Evolutionary conservation across 2,888 invertebrate genomes (phyloP), one percentile per base, ranked within the genome.

Genomic region (Sympetrum striolatum): DNA sequence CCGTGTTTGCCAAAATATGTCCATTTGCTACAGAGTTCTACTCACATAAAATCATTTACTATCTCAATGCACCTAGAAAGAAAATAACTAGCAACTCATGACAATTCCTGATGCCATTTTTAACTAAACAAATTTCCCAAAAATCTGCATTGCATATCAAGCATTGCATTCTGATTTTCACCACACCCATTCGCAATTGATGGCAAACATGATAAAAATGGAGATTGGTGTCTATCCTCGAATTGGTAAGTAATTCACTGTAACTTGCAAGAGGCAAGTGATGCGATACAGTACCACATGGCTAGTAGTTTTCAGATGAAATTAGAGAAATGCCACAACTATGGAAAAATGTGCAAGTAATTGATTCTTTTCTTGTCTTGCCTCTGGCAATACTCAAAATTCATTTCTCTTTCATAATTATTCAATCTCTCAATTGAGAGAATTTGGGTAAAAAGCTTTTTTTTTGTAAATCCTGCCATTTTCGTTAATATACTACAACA

Each of bases 101-200:
- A 37, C 86, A 86, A 37, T 86, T 35, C 60, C 8, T 86, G 53
- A 86, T 86, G 86, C 60, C 86, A 86, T 86, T 60, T 86, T 86
- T 58, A 82, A 82, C 82, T 82, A 86, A 86, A 60, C 60, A 31
- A 48, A 86, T 37, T 60, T 60, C 60, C 86, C 86, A 60, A 60
- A 86, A 60, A 86, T 86, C 35, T 37, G 60, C 58, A 58, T 86
- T 86, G 86, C 86, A 86, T 86, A 64, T 60, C 86, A 86, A 86
- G 86, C 86, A 86, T 86, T 58, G 86, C 86, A 86, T 60, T 60
- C 60, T 60, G 58, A 31, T 37, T 86, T 64, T 25, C 58, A 86
- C 37, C 35, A n/a, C 86, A 60, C 60, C 86, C 37, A 86, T 37
- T 37, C 31, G 64, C 60, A 60, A 86, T 64, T 86, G 53, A 82